These are phyloP conservation scores for Sebastes umbrosus DNA, from an alignment of 2,797 vertebrate genomes.

Conservation along the genomic window DNA sequence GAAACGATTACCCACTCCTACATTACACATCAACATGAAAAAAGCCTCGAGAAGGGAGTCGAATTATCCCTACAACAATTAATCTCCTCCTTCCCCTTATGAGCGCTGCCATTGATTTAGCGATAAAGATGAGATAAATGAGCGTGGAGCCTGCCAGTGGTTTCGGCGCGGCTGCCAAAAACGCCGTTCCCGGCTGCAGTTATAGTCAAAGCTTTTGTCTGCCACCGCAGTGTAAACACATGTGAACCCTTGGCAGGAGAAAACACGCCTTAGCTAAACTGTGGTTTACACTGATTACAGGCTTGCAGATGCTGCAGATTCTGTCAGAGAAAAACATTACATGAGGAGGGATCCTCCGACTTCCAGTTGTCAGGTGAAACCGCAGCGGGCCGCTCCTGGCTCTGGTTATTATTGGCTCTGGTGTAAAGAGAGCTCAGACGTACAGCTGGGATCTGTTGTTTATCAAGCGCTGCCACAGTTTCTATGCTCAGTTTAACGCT, in stretches of 20 bases:
- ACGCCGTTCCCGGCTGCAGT: constrained; percentile 70
- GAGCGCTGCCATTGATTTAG: constrained; percentile 86
- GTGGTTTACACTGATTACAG: constrained; percentile 77
- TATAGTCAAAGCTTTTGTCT: constrained; percentile 67
- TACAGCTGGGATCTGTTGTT: constrained; percentile 41
- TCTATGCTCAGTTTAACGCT: constrained; percentile 52
- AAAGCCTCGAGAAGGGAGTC: constrained; percentile 69
- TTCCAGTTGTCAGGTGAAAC: constrained; percentile 74
- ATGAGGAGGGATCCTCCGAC: constrained; percentile 56
- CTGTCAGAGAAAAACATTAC: constrained; percentile 63
- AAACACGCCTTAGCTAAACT: constrained; percentile 69
- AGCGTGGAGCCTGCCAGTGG: constrained; percentile 81
- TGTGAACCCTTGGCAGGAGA: constrained; percentile 67
- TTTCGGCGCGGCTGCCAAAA: constrained; percentile 84
- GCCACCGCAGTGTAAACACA: constrained; percentile 77
- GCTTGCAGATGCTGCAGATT: constrained; percentile 72
- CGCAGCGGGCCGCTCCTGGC: constrained; percentile 43
- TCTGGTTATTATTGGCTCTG: constrained; percentile 31
- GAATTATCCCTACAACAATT: constrained; percentile 89
- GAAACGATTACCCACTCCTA: constrained; percentile 19
- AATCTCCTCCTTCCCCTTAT: constrained; percentile 81
- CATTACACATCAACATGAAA: constrained; percentile 53
- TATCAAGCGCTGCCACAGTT: constrained; percentile 26
- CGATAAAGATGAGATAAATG: constrained; percentile 93
- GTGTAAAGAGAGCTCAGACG: constrained; percentile 47